Conservation (phyloP, 2,797 vertebrate genomes). For the Heliangelus exortis region DNA sequence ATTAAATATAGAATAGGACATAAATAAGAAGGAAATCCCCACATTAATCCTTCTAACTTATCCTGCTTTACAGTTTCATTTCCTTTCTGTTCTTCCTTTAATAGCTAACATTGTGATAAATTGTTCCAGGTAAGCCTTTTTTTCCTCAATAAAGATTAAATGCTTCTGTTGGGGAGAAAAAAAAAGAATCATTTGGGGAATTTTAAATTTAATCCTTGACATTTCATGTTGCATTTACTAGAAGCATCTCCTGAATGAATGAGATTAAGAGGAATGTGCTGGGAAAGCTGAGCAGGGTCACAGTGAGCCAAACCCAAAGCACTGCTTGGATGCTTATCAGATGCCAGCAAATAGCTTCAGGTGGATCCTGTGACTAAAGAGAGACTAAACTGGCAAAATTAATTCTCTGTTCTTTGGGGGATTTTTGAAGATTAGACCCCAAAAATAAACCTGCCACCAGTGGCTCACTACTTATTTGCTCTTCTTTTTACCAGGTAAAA, state of each 20-base stretch:
- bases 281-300: accelerated
- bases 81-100: background rate
- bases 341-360: background rate
- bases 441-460: background rate
- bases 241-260: background rate
- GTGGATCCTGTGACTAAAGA: background rate
- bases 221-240: background rate
- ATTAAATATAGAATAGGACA: background rate
- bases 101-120: background rate
- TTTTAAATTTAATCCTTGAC: background rate
- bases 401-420: background rate
- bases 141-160: slow-evolving; percentile 11
- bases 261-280: background rate
- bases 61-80: background rate
- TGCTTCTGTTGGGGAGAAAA: background rate
- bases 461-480: background rate
- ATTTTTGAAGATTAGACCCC: background rate
- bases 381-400: background rate
- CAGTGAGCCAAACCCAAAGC: background rate
- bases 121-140: slow-evolving; percentile 27
- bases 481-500: background rate
- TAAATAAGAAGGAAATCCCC: background rate
- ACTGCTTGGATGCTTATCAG: background rate
- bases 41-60: background rate
- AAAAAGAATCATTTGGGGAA: background rate